Evolutionary conservation across 2,888 invertebrate genomes (phyloP).

Genomic region (Metacarcinus magister): DNA sequence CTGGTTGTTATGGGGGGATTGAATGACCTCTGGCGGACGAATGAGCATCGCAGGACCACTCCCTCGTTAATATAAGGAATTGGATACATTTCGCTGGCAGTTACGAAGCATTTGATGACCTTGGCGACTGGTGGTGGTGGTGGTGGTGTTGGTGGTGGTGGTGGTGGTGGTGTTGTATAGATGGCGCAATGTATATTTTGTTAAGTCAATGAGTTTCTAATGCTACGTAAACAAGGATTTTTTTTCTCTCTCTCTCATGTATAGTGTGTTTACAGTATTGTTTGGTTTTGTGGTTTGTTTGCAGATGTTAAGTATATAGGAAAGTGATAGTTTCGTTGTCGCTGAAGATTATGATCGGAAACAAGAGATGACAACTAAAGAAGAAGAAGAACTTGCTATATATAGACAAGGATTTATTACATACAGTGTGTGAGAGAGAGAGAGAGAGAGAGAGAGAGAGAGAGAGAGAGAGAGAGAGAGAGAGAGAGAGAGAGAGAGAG

Average conservation of each 20-base stretch:
- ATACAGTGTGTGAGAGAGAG: not conserved
- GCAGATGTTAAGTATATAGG: no score
- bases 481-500: conserved; percentile 26
- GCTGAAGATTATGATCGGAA: not conserved
- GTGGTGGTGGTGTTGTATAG: not conserved
- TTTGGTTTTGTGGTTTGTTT: no score
- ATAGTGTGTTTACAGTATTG: no score
- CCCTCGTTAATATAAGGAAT: not conserved
- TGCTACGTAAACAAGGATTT: no score
- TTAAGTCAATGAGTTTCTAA: no score
- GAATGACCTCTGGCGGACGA: not conserved
- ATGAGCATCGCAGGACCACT: not conserved
- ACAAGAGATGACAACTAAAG: no score
- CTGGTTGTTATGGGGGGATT: not conserved
- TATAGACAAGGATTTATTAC: not conserved
- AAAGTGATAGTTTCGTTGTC: no score
- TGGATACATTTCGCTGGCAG: conserved; percentile 1
- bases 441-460: not conserved
- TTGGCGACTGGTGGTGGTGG: not conserved
- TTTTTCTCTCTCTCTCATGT: no score
- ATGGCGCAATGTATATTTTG: no score
- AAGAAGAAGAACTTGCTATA: not conserved
- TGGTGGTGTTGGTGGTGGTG: not conserved
- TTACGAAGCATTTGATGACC: conserved; percentile 3
- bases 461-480: conserved; percentile 26